A percentile compares a stretch with the other conserved stretches of the same genome.
These are phyloP conservation scores for Protophormia terraenovae DNA, from an alignment of 2,888 invertebrate species.

Conservation along the genomic window DNA sequence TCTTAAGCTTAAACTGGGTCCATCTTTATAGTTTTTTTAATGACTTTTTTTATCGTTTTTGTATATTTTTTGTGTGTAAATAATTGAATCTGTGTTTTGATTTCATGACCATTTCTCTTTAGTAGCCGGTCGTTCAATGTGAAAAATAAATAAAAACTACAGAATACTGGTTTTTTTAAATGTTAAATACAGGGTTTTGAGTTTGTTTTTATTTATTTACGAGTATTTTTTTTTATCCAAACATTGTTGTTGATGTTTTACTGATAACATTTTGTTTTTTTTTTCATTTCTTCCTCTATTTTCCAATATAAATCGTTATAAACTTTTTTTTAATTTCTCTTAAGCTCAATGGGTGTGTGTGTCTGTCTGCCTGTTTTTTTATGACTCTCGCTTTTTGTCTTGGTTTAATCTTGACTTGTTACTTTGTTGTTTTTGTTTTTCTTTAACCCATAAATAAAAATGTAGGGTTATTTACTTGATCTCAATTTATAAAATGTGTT, in stretches of 20 bases:
- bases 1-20: constrained; percentile 20
- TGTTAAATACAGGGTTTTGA: neutral
- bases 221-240: no score
- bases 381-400: constrained; percentile 76
- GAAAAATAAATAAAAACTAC: constrained; percentile 36
- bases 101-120: constrained; percentile 58
- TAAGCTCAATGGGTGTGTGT: constrained; percentile 11
- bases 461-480: constrained; percentile 6
- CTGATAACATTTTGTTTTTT: neutral
- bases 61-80: neutral
- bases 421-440: neutral
- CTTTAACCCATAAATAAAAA: neutral
- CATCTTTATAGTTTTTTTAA: constrained; percentile 4
- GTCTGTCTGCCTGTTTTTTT: constrained; percentile 50
- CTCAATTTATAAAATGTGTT: neutral
- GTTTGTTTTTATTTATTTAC: no score
- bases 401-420: constrained; percentile 47
- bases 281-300: neutral
- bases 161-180: constrained; percentile 47
- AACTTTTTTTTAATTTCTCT: neutral
- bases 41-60: neutral
- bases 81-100: constrained; percentile 17
- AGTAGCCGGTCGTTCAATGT: constrained; percentile 8
- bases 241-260: neutral
- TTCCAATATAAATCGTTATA: neutral